These are phyloP conservation scores for Protobothrops flavoviridis DNA, from an alignment of 2,113 vertebrate species.

Conservation along the genomic window DNA sequence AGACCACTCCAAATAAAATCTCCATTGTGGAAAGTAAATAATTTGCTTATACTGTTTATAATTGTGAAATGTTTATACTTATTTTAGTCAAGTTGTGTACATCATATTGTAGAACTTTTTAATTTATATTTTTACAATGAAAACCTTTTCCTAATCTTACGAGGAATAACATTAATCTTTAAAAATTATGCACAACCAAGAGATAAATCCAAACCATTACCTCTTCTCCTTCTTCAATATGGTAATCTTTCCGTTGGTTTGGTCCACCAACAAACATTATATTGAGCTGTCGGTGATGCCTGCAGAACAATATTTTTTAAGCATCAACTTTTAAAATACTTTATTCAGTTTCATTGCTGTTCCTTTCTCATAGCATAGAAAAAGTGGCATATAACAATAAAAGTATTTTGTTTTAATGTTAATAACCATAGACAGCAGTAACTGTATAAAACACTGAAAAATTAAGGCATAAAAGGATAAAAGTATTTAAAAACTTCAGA, in stretches of 20 bases:
- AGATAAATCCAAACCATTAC: constrained; percentile 64
- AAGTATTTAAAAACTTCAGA: background rate
- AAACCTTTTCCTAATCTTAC: background rate
- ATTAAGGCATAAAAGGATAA: background rate
- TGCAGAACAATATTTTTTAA: constrained; percentile 46
- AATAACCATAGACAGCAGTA: background rate
- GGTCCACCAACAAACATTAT: constrained; percentile 97
- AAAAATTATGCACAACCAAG: background rate
- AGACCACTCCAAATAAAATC: background rate
- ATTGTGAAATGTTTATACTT: background rate
- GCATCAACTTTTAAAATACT: background rate
- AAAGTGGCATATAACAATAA: background rate
- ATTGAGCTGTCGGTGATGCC: constrained; percentile 84
- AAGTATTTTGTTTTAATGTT: background rate
- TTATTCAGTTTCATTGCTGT: background rate
- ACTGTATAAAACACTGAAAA: background rate
- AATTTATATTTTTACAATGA: background rate
- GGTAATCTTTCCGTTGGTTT: constrained; percentile 93
- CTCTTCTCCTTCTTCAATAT: constrained; percentile 98
- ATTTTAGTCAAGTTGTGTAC: background rate
- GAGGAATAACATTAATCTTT: background rate
- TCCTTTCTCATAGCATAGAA: background rate
- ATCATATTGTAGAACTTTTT: background rate
- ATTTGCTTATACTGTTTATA: background rate
- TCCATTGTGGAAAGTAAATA: background rate